A percentile compares a stretch with the other conserved stretches of the same genome.
Evolutionary conservation across 2,888 invertebrate genomes (phyloP).

Genomic region (Spilarctia lutea): DNA sequence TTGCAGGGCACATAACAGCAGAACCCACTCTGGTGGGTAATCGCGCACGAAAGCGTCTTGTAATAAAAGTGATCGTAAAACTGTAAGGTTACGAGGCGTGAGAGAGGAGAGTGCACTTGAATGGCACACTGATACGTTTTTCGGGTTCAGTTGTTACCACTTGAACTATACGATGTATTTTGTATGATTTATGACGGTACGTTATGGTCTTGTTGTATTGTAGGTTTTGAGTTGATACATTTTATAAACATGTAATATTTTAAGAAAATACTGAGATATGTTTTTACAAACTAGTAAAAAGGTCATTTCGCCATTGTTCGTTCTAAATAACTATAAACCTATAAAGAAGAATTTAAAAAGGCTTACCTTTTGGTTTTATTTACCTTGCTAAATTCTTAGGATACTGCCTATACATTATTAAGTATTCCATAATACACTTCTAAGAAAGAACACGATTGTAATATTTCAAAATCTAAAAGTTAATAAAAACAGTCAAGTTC

Average conservation of each 20-base stretch:
- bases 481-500: neutral
- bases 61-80: conserved; percentile 86
- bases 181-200: conserved; percentile 73
- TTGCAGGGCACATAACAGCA: conserved; percentile 81
- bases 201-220: conserved; percentile 61
- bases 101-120: conserved; percentile 81
- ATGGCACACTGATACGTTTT: conserved; percentile 83
- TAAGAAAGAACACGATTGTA: neutral
- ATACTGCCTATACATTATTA: neutral
- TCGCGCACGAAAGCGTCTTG: conserved; percentile 86
- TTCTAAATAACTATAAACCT: no score
- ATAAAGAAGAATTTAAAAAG: neutral
- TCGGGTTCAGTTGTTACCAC: conserved; percentile 69
- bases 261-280: neutral
- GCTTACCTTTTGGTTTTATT: no score
- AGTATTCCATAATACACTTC: neutral
- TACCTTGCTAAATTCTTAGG: no score
- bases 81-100: conserved; percentile 84
- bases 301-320: neutral
- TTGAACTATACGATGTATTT: conserved; percentile 60
- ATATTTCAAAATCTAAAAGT: neutral
- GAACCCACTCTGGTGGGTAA: conserved; percentile 86
- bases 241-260: conserved; percentile 7
- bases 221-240: conserved; percentile 15
- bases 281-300: neutral